Conservation (phyloP, 2,797 vertebrate genomes). For the Ptychadena robeensis region DNA sequence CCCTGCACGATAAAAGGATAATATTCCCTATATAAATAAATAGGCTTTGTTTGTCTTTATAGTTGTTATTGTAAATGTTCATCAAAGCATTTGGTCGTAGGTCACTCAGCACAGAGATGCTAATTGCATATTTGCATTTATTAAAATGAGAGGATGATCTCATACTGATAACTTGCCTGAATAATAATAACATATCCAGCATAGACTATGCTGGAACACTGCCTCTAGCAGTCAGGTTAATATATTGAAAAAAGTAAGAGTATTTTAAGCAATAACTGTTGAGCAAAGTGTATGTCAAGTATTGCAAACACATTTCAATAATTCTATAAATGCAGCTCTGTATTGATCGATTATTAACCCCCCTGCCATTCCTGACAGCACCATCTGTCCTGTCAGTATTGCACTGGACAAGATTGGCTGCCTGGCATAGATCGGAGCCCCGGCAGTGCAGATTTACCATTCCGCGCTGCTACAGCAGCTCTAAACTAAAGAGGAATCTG, state of each 20-base stretch:
- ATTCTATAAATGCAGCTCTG: too few species aligned
- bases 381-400: too few species aligned
- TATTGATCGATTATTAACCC: too few species aligned
- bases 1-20: background rate
- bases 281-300: background rate
- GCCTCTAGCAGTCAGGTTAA: constrained; percentile 5
- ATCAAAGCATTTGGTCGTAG: constrained; percentile 3
- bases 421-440: too few species aligned
- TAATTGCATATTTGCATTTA: constrained; percentile 15
- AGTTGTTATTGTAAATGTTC: background rate
- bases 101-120: background rate
- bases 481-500: too few species aligned
- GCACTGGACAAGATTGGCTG: too few species aligned
- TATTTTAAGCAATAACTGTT: background rate
- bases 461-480: too few species aligned
- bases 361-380: too few species aligned
- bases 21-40: constrained; percentile 1
- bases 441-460: too few species aligned
- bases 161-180: background rate
- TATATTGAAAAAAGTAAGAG: background rate
- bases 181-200: constrained; percentile 8
- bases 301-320: too few species aligned
- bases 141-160: constrained; percentile 3
- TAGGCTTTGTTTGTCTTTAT: background rate
- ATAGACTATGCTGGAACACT: background rate